Evolutionary conservation across 2,888 invertebrate genomes (phyloP), one percentile per base, ranked within the genome.

Genomic region (Sarcophaga carnaria): DNA sequence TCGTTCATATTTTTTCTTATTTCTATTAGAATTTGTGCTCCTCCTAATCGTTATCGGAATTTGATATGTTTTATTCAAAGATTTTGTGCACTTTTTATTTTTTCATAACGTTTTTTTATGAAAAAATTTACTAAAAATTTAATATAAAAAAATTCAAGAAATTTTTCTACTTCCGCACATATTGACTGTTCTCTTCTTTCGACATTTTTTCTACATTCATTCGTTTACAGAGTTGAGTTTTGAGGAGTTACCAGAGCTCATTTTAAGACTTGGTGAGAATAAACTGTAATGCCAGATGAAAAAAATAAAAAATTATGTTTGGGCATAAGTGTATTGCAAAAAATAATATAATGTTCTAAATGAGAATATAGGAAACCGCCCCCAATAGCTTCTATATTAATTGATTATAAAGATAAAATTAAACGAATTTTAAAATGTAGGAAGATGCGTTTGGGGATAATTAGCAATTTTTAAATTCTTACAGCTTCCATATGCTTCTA

Each of bases 151-250:
- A 70, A 60, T 76, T 69, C 64, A 76, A 49, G 64, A 79, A 74
- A 82, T 47, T 79, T 82, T 79, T 66, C 79, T 77, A 80, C 80
- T 86, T 86, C 86, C 86, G 86, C 86, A 86, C 83, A 82, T 76
- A 83, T 80, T 83, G 79, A 59, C 37, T 74, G 71, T 83, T 82
- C 82, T 85, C 81, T 75, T 80, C 37, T 77, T 77, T 69, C 64
- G 10, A 71, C 75, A 27, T 37, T 60, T 63, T 66, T 62, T n/a
- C 14, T 12, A 22, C 37, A 20, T 22, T 47, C 75, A 75, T 77
- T 74, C 11, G 63, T 86, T 86, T 80, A 76, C 69, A 86, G 76
- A 69, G 83, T 80, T 54, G 80, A 11, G 62, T 72, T 22, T 66
- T n/a, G 10, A n/a, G 20, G 62, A 14, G 59, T 22, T 80, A 74